Base-by-base conservation (phyloP, 2,797 vertebrate genomes). In the Leptodactylus fallax region DNA sequence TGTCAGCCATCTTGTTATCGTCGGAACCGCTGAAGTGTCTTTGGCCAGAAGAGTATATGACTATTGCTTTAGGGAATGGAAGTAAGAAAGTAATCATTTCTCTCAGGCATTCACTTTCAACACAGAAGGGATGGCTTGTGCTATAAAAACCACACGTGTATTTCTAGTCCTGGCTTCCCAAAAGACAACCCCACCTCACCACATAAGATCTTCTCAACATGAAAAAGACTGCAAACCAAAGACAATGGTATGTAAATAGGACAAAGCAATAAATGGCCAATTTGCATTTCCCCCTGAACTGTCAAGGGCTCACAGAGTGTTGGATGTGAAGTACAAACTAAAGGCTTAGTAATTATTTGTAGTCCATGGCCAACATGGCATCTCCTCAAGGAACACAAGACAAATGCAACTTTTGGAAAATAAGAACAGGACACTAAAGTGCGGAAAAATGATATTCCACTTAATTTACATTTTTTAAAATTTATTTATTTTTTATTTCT, bases 1-100 rank as follows among this genome's bases (percentile, higher is more conserved):
- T 92, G 94, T 94, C 94, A 93, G 92, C 91, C 93, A 92, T 92
- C 92, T 93, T 93, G 93, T 93, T 93, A 94, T 94, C 92, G 91
- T 90, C 90, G 88, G 90, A 93, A 92, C 92, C 91, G 93, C 91
- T 93, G 92, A 94, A 92, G 93, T 93, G 92, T 93, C 92, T 93
- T 91, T 94, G 92, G 93, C 92, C 90, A 90, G 87, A 90, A 87
- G 90, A 76, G 80, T 36, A 89, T 91, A 91, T 92, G 90, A 91
- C 93, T 93, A 91, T 77, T 0, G 89, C 91, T 92, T 77, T 92
- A 90, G 93, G 92, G 92, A 93, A 93, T 94, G 93, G 93, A 93
- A 93, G 93, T 91, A 91, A 92, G 91, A 85, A 78, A n/a, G 84
- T 67, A 78, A 78, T 79, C 58, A 79, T 69, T 85, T 85, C 84